Evolutionary conservation across 2,797 vertebrate species (phyloP), one percentile per base, ranked within the genome.

Genomic region (Chelmon rostratus): DNA sequence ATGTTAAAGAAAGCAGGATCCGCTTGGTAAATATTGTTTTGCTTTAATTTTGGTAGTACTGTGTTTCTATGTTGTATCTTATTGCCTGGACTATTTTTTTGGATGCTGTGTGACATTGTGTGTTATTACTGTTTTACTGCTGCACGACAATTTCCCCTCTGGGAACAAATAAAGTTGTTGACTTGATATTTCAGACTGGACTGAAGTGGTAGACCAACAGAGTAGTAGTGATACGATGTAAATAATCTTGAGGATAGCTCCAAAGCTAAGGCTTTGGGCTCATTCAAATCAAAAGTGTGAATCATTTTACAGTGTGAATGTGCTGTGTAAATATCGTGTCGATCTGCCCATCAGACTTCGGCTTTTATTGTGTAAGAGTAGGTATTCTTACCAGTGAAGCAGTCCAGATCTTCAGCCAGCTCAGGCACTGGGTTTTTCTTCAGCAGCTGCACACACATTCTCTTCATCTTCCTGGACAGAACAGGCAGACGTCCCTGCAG

Each of bases 391-490:
- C 98, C 96, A 52, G 96, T 98, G 84, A 99, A 99, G 49, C 87
- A 91, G 89, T 99, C 97, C 0, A 99, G 96, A 82, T 96, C 91
- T 85, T 99, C 97, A 33, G 97, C 93, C 19, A 98, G 93, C 70
- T 92, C 92, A 40, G 97, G 96, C 38, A 96, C 88, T 0, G 91
- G 81, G 77, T 90, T 94, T 33, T 94, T 95, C 92, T 95, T 96
- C 84, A 96, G 91, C 83, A 98, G 91, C 58, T 92, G 84, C 78
- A 92, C 68, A 59, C 97, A 99, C 84, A 99, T 92, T 88, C 97
- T 98, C 93, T 94, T 96, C 97, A 99, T 97, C 87, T 94, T 97
- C 76, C 93, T 96, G 0, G 93, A 90, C 79, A 99, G 96, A 65
- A 93, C 93, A 9, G 97, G 96, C 58, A 99, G 93, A 31, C 97